Evolutionary conservation across 1,140 invertebrate species (phyloP).

Genomic region (Probaryconus sp.): DNA sequence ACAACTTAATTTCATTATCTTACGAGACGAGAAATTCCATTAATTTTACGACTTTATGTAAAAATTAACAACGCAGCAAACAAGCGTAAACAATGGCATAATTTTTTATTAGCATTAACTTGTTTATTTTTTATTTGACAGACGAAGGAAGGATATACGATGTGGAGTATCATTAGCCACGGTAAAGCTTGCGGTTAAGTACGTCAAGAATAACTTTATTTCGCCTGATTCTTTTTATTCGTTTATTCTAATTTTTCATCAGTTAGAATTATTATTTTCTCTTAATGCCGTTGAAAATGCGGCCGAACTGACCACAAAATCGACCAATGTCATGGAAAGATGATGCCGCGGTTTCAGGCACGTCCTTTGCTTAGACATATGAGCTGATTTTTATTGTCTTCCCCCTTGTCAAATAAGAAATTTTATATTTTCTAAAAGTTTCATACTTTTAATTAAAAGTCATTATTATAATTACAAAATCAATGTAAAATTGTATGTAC

Average conservation of each 20-base stretch:
- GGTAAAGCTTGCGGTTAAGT: slow-evolving; percentile 54
- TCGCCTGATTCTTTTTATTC: slow-evolving; percentile 22
- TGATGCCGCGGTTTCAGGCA: slow-evolving; percentile 38
- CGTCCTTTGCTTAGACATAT: slow-evolving; percentile 31
- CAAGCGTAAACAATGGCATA: too few relatives aligned
- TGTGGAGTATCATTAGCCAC: slow-evolving; percentile 43
- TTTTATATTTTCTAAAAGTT: slow-evolving; percentile 6
- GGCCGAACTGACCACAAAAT: slow-evolving; percentile 45
- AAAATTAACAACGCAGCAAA: too few relatives aligned
- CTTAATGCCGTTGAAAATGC: slow-evolving; percentile 50
- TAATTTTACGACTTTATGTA: too few relatives aligned
- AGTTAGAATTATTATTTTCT: slow-evolving; percentile 52
- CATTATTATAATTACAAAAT: too few relatives aligned
- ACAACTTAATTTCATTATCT: too few relatives aligned
- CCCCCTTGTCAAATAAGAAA: background rate
- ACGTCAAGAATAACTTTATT: slow-evolving; percentile 42
- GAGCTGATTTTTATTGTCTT: slow-evolving; percentile 19
- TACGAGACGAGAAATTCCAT: too few relatives aligned
- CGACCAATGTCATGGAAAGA: slow-evolving; percentile 42
- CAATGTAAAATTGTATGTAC: too few relatives aligned
- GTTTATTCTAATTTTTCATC: slow-evolving; percentile 30
- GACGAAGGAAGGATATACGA: slow-evolving; percentile 21
- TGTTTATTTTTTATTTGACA: slow-evolving; percentile 22
- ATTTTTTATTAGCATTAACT: too few relatives aligned
- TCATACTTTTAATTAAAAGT: slow-evolving; percentile 64